phyloP scores from a whole-genome alignment of 2,113 vertebrate genomes.

The Syngnathus scovelli region DNA sequence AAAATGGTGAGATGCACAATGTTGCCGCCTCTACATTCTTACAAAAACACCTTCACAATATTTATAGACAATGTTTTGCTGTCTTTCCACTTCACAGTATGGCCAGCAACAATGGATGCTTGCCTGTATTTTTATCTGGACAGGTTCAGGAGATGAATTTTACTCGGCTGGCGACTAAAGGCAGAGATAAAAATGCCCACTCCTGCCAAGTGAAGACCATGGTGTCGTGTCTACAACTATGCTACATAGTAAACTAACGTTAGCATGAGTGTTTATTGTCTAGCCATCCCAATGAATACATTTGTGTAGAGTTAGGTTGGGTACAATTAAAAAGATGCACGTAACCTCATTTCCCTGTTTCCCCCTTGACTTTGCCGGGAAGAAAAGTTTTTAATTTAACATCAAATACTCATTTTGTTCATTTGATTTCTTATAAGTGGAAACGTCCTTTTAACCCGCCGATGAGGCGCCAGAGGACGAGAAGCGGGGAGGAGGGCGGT shows the following conservation, averaged over 20 bases:
- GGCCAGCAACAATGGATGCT: neutral
- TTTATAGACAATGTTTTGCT: slow-evolving; percentile 52
- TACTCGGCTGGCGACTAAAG: neutral
- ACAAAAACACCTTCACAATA: slow-evolving; percentile 46
- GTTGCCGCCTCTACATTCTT: slow-evolving; percentile 41
- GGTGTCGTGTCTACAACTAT: neutral
- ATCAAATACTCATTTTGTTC: slow-evolving; percentile 42
- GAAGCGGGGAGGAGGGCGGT: slow-evolving; percentile 14
- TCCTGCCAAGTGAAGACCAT: neutral
- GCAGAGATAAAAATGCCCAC: neutral
- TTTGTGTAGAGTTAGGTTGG: neutral
- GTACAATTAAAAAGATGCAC: neutral
- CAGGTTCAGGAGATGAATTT: neutral
- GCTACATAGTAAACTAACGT: neutral
- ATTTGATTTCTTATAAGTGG: slow-evolving; percentile 48
- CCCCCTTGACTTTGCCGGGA: neutral
- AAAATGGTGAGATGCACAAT: slow-evolving; percentile 47
- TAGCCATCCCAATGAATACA: neutral
- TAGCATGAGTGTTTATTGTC: neutral
- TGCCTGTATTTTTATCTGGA: neutral
- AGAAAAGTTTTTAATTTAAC: slow-evolving; percentile 53
- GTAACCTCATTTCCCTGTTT: slow-evolving; percentile 1
- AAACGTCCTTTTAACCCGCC: slow-evolving; percentile 54
- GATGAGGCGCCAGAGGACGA: slow-evolving; percentile 53
- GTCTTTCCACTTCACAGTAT: neutral